Conservation (phyloP, 2,888 invertebrate species). For the Cetonia aurata region DNA sequence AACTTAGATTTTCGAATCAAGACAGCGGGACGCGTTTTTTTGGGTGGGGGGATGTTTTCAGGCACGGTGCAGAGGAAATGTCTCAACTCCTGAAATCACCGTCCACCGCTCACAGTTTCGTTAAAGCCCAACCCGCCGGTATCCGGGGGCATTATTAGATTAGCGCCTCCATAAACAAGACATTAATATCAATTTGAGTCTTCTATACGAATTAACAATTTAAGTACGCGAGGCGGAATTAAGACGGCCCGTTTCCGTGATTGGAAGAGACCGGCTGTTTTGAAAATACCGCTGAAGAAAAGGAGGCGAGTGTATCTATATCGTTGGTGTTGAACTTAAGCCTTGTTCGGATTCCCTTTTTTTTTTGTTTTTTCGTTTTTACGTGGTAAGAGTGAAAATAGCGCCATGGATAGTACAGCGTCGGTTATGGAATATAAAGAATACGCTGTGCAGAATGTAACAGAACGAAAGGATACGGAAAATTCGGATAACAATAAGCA, state of each 20-base stretch:
- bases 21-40: not conserved
- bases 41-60: conserved; percentile 50
- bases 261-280: conserved; percentile 50
- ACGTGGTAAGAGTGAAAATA: conserved; percentile 1
- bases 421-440: conserved; percentile 52
- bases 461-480: conserved; percentile 53
- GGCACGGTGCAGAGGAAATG: conserved; percentile 54
- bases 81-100: conserved; percentile 60
- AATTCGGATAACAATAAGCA: conserved; percentile 61
- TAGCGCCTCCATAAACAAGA: conserved; percentile 61
- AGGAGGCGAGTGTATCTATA: not conserved
- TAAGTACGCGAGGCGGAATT: conserved; percentile 48
- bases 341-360: conserved; percentile 7
- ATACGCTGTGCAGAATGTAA: conserved; percentile 51
- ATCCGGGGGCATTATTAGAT: conserved; percentile 60
- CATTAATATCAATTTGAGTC: conserved; percentile 63
- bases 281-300: conserved; percentile 42
- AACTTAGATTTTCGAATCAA: conserved; percentile 19
- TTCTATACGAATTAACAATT: conserved; percentile 56
- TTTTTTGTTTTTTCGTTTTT: conserved; percentile 11
- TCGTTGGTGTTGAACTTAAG: conserved; percentile 14
- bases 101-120: conserved; percentile 56
- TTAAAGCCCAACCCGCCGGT: conserved; percentile 57
- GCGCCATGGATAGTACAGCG: conserved; percentile 49
- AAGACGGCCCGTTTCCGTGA: conserved; percentile 48